Conservation (phyloP, 2,888 invertebrate species). For the Diogma glabrata region DNA sequence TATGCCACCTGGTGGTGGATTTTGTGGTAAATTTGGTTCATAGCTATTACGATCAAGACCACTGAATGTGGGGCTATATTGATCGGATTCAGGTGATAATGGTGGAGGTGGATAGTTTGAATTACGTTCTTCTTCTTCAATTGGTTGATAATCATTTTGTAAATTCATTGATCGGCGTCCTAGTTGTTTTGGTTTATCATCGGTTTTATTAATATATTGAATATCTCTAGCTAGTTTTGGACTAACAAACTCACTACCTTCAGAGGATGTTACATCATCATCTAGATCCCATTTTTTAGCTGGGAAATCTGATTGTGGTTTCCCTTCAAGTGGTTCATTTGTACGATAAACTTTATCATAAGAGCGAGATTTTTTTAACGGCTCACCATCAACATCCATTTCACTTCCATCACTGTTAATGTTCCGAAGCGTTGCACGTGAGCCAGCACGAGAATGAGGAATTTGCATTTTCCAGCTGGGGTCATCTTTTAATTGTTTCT, state of each 20-base stretch:
- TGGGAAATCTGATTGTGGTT: slow-evolving; percentile 67
- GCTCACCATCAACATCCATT: slow-evolving; percentile 42
- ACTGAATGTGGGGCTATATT: slow-evolving; percentile 36
- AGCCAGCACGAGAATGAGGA: slow-evolving; percentile 48
- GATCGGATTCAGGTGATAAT: slow-evolving; percentile 21
- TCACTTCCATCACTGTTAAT: slow-evolving; percentile 44
- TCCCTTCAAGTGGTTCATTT: slow-evolving; percentile 61
- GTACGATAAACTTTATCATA: slow-evolving; percentile 78
- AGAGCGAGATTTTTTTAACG: slow-evolving; percentile 51
- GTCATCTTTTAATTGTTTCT: slow-evolving; percentile 46
- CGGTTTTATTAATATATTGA: slow-evolving; percentile 42
- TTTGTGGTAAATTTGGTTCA: slow-evolving; percentile 15
- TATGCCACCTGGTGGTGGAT: slow-evolving; percentile 28
- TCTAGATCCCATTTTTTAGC: slow-evolving; percentile 69
- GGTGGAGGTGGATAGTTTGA: slow-evolving; percentile 28
- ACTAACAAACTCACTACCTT: slow-evolving; percentile 45
- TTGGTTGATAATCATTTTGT: slow-evolving; percentile 32
- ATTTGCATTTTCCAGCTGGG: slow-evolving; percentile 44
- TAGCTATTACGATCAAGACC: slow-evolving; percentile 32
- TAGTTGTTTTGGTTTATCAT: slow-evolving; percentile 43
- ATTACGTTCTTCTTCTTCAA: slow-evolving; percentile 21
- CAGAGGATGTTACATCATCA: slow-evolving; percentile 47
- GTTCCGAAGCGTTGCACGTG: slow-evolving; percentile 42
- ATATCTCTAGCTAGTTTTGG: slow-evolving; percentile 51
- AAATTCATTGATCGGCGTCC: slow-evolving; percentile 44